phyloP scores from a whole-genome alignment of 2,888 invertebrate species.

The Embidobia sp. region DNA sequence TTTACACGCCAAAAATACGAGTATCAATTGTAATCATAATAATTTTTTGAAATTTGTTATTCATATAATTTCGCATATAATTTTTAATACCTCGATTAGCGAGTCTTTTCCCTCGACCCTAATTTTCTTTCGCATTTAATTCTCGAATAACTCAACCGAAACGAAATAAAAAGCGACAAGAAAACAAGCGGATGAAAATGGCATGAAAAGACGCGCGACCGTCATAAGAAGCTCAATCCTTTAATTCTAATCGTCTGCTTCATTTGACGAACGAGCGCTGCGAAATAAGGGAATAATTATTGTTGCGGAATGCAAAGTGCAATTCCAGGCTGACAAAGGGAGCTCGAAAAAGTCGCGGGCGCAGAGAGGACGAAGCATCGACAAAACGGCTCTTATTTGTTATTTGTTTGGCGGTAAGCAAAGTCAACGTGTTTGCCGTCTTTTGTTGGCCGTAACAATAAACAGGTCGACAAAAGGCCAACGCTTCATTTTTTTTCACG shows the following conservation, averaged over 20 bases:
- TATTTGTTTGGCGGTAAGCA: constrained; percentile 68
- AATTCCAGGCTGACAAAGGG: constrained; percentile 29
- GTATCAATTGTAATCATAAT: too few species aligned
- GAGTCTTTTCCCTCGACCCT: too few species aligned
- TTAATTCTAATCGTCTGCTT: constrained; percentile 24
- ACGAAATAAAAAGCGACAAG: too few species aligned
- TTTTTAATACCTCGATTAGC: too few species aligned
- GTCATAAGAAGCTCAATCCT: too few species aligned
- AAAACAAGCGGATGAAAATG: too few species aligned
- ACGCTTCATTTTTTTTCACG: constrained; percentile 1
- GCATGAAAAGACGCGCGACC: too few species aligned
- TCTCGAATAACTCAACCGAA: too few species aligned
- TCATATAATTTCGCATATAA: too few species aligned
- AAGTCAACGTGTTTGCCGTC: constrained; percentile 62
- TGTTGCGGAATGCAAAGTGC: constrained; percentile 20
- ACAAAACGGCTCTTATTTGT: constrained; percentile 64
- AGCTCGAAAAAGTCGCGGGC: constrained; percentile 22
- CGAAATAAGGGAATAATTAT: constrained; percentile 22
- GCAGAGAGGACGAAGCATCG: constrained; percentile 14
- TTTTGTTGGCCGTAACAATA: constrained; percentile 58
- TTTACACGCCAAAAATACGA: too few species aligned
- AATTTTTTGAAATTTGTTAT: too few species aligned
- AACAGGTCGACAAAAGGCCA: constrained; percentile 15
- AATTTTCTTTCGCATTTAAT: too few species aligned
- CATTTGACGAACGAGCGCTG: not conserved